phyloP scores from a whole-genome alignment of 2,113 vertebrate species.

The Scolopax mira region DNA sequence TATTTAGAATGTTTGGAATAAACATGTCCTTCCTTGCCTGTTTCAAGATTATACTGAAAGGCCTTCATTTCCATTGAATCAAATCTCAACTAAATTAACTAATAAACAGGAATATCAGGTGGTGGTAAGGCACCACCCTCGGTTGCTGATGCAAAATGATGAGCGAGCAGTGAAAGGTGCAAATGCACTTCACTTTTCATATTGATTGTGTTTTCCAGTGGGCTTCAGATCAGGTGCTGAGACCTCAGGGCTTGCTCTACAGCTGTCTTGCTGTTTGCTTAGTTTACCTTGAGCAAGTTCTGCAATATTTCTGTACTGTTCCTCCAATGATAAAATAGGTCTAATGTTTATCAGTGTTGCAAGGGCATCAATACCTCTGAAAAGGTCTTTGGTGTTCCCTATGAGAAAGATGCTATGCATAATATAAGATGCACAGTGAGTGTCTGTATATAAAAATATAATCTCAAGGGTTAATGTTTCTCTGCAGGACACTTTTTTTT shows the following conservation, averaged over 20 bases:
- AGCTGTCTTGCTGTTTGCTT: background rate
- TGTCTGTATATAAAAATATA: background rate
- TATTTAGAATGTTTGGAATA: background rate
- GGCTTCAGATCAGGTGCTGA: background rate
- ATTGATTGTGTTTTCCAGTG: background rate
- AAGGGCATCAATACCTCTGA: background rate
- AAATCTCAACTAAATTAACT: slow-evolving; percentile 42
- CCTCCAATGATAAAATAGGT: background rate
- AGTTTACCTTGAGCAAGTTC: background rate
- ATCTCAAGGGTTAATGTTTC: background rate
- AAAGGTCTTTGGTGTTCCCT: background rate
- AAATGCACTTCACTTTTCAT: background rate
- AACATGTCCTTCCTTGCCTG: background rate
- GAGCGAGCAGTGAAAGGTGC: background rate
- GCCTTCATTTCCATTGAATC: slow-evolving; percentile 29
- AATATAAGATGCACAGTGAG: background rate
- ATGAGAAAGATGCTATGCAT: background rate
- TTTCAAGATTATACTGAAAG: slow-evolving; percentile 4
- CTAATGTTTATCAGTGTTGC: background rate
- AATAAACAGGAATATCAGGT: slow-evolving; percentile 40
- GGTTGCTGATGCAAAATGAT: slow-evolving; percentile 29
- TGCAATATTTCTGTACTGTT: background rate
- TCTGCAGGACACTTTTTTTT: background rate
- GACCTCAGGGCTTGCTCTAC: background rate
- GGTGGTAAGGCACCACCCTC: background rate